A percentile compares a stretch with the other conserved stretches of the same genome.
phyloP scores from a whole-genome alignment of 2,888 invertebrate species.

The Oligia strigilis region DNA sequence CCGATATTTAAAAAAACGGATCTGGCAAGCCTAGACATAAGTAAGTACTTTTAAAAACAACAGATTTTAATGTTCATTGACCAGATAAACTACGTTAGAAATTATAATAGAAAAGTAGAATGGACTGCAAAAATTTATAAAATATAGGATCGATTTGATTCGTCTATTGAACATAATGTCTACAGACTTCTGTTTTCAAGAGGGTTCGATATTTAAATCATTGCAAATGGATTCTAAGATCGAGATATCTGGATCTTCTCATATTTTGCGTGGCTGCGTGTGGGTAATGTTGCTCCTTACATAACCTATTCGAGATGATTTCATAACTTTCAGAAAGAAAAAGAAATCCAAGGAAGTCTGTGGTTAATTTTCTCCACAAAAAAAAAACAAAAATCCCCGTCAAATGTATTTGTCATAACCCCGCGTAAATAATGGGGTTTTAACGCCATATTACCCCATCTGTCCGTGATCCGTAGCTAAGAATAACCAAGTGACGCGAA shows the following conservation, averaged over 20 bases:
- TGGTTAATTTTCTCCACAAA: not conserved
- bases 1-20: no score
- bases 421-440: slow-evolving; percentile 18
- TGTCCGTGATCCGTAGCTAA: slow-evolving; percentile 69
- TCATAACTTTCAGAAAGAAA: not conserved
- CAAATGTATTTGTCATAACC: slow-evolving; percentile 20
- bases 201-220: not conserved
- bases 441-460: slow-evolving; percentile 53
- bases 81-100: no score
- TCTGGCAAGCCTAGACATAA: no score
- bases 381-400: not conserved
- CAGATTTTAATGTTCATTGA: not conserved
- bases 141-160: slow-evolving; percentile 7
- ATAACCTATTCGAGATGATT: not conserved
- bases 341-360: not conserved
- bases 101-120: not conserved
- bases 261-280: not conserved
- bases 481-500: slow-evolving; percentile 73
- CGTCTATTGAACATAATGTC: not conserved
- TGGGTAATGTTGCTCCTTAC: not conserved
- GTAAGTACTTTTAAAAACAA: not conserved
- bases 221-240: slow-evolving; percentile 1
- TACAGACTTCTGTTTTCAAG: not conserved
- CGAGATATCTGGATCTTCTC: not conserved
- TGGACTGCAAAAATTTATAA: not conserved